Evolutionary conservation across 2,888 invertebrate genomes (phyloP), one percentile per base, ranked within the genome.

Genomic region (Dasypolia templi): DNA sequence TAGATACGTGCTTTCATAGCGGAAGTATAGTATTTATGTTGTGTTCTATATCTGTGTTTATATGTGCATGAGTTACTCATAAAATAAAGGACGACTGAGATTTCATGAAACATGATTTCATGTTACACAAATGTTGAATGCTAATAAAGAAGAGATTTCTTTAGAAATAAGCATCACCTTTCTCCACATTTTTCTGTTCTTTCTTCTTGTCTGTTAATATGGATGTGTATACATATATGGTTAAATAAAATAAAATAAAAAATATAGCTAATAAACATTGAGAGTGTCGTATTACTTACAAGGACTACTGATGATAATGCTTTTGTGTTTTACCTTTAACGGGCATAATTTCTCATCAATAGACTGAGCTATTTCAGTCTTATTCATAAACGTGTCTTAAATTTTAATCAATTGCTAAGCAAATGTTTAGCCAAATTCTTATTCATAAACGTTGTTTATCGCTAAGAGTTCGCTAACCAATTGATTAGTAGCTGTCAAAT

Each of bases 11-110:
- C 46, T 53, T n/a, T 46, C 56, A 39, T n/a, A 17, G 44, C 19
- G 55, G 42, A 44, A 67, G 22, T 39, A 35, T 46, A 39, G 17
- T 26, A 39, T 72, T 79, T 46, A 63, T 63, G 59, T 35, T 14
- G 14, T 56, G 35, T 63, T 67, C 29, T 64, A 58, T 64, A 39
- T 75, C 19, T 29, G 4, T 44, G 19, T 53, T 7, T 51, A 3
- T n/a, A 4, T 12, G 11, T 11, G 51, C 12, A 51, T n/a, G 51
- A 51, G n/a, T 14, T 53, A 26, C 5, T 51, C 2, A 56, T 29
- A 56, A 29, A 19, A 29, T 29, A 19, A 55, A 29, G 26, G 2
- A 29, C 19, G 55, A 19, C 9, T 4, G 9, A 1, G 55, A 29
- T 55, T 19, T 55, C 55, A 55, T 55, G 29, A 29, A 55, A n/a